Conservation (phyloP, 92 coral and sea anemone species). For the Parazoanthus darwini region DNA sequence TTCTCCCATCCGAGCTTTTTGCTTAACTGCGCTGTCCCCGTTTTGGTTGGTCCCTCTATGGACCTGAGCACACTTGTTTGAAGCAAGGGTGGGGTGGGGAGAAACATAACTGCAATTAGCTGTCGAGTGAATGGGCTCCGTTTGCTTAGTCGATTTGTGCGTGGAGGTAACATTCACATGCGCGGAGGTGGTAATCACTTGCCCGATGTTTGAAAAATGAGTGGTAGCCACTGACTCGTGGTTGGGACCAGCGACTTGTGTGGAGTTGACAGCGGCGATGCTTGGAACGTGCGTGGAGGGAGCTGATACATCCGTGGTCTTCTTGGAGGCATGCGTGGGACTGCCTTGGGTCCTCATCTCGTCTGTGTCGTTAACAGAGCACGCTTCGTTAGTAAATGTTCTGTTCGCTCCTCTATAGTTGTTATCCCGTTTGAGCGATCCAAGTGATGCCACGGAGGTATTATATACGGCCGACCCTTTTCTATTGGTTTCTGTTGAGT, state of each 20-base stretch:
- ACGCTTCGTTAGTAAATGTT: slow-evolving; percentile 37
- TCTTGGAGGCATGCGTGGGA: background rate
- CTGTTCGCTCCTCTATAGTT: background rate
- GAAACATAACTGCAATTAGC: background rate
- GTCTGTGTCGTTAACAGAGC: slow-evolving; percentile 48
- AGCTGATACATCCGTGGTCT: background rate
- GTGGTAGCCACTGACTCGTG: background rate
- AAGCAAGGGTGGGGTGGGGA: background rate
- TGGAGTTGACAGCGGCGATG: background rate
- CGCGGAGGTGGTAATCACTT: background rate
- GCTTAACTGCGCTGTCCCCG: no score
- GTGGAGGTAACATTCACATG: background rate
- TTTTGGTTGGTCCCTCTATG: background rate
- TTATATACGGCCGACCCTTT: slow-evolving; percentile 15
- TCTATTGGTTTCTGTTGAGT: slow-evolving; percentile 38
- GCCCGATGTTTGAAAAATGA: background rate
- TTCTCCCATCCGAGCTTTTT: background rate
- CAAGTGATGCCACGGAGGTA: slow-evolving; percentile 34
- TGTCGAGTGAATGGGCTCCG: background rate
- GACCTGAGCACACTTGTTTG: background rate
- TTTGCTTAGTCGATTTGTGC: background rate
- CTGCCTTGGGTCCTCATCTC: background rate
- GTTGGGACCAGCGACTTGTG: background rate
- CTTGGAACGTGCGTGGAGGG: background rate
- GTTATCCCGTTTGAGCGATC: slow-evolving; percentile 28